A percentile compares a stretch with the other conserved stretches of the same genome.
These are phyloP conservation scores for Amorpha juglandis DNA, from an alignment of 2,888 invertebrate species.

Conservation along the genomic window DNA sequence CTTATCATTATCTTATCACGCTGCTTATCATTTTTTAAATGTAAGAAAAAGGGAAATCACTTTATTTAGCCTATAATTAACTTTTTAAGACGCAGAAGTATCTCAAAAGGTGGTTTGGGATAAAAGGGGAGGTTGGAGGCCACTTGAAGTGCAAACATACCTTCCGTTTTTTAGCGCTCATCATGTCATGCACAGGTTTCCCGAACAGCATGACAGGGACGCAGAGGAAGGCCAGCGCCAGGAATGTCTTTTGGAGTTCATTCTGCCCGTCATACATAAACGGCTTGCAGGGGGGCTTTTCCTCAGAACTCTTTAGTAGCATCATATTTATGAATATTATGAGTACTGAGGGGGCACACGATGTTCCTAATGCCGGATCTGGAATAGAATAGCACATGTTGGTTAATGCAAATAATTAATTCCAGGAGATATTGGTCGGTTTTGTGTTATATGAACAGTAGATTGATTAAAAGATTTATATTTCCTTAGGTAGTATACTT, in stretches of 20 bases:
- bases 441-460: too few species aligned
- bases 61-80: too few species aligned
- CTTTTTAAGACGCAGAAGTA: too few species aligned
- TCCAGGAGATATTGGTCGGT: too few species aligned
- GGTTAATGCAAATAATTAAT: too few species aligned
- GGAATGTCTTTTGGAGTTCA: slow-evolving; percentile 85
- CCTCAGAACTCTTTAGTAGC: slow-evolving; percentile 80
- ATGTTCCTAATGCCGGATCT: slow-evolving; percentile 75
- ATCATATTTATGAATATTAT: slow-evolving; percentile 94
- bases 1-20: too few species aligned
- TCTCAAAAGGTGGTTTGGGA: too few species aligned
- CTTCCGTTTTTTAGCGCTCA: slow-evolving; percentile 70
- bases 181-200: slow-evolving; percentile 88
- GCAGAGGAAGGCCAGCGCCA: slow-evolving; percentile 87
- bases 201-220: slow-evolving; percentile 91
- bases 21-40: too few species aligned
- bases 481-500: too few species aligned
- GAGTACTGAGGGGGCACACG: slow-evolving; percentile 90
- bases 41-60: too few species aligned
- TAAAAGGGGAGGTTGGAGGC: too few species aligned
- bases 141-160: slow-evolving; percentile 43
- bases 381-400: slow-evolving; percentile 33
- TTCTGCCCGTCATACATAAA: slow-evolving; percentile 86
- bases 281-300: slow-evolving; percentile 74
- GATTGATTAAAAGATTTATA: too few species aligned